Base-by-base conservation (phyloP, 2,113 vertebrate species). In the Dryoscopus gambensis region DNA sequence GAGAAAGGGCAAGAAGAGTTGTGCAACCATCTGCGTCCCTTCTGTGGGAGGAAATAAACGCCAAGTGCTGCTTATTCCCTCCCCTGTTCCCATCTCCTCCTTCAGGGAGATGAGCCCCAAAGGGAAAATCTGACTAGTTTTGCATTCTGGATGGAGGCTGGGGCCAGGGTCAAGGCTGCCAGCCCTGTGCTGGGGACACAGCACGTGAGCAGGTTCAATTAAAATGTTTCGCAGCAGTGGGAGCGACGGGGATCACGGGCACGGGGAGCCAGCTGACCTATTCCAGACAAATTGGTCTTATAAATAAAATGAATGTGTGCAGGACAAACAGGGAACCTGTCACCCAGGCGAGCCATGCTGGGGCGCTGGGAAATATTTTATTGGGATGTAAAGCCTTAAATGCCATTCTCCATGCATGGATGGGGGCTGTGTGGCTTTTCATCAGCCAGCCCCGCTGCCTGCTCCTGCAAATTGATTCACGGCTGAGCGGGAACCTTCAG, bases 361-460 rank as follows among this genome's bases (percentile, higher is more conserved):
- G 50, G 70, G 78, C 0, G 0, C 87, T 78, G 84, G 80, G 59
- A 89, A 92, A 64, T 93, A 73, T 87, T 91, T 95, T 83, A 95
- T 71, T 95, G 79, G 76, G 79, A 90, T 83, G 82, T 93, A 83
- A 93, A 91, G 33, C 27, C 83, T 71, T 60, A 81, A 97, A 90
- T 86, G 90, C 83, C 89, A 93, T 85, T 93, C 64, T 74, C 63
- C 82, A 69, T 78, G 84, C 93, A 71, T 40, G 70, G 76, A 33
- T 50, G 31, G 62, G 76, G 52, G 74, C 55, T 64, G 87, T 46
- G 79, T 74, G 56, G 64, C 69, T 95, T 76, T 95, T 57, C 83
- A 67, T 82, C 87, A 79, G 85, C 2, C 5, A 82, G 87, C 74
- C 60, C 47, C 0, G 0, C 78, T 87, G 57, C 62, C 77, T 83